phyloP scores from a whole-genome alignment of 92 coral and sea anemone species.

The Parazoanthus atlanticus region DNA sequence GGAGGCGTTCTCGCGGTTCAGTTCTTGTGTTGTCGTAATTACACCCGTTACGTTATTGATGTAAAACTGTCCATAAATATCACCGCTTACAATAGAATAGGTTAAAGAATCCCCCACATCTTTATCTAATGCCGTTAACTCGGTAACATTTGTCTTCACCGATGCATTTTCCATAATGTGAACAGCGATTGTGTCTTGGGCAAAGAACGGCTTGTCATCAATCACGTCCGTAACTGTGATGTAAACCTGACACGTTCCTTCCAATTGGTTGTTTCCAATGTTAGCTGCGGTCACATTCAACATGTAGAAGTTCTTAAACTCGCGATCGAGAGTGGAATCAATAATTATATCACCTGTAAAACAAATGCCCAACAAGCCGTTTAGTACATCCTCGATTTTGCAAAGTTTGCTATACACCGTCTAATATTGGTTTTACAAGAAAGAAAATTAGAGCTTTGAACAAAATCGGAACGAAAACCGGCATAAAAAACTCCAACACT shows the following conservation, averaged over 20 bases:
- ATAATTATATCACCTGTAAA: constrained; percentile 78
- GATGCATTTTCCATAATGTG: constrained; percentile 67
- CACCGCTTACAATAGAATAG: constrained; percentile 68
- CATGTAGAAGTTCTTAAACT: constrained; percentile 69
- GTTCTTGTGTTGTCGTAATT: constrained; percentile 49
- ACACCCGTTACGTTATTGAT: constrained; percentile 81
- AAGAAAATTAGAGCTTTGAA: no score
- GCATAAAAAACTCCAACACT: not conserved
- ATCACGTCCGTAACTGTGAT: constrained; percentile 85
- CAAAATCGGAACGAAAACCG: not conserved
- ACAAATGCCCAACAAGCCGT: not conserved
- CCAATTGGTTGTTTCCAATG: constrained; percentile 66
- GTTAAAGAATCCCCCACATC: constrained; percentile 71
- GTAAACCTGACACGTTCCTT: constrained; percentile 66
- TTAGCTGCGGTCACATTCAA: constrained; percentile 81
- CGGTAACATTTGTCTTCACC: constrained; percentile 62
- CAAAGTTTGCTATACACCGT: not conserved
- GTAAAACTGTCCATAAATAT: constrained; percentile 60
- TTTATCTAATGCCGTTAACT: constrained; percentile 69
- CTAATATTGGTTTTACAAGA: not conserved
- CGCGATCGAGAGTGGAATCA: constrained; percentile 79
- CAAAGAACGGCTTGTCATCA: constrained; percentile 80
- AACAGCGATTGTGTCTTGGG: constrained; percentile 45
- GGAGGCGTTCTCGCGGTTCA: constrained; percentile 82
- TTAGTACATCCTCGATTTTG: not conserved